Base-by-base conservation (phyloP, 2,888 invertebrate species). In the Hyposoter didymator region DNA sequence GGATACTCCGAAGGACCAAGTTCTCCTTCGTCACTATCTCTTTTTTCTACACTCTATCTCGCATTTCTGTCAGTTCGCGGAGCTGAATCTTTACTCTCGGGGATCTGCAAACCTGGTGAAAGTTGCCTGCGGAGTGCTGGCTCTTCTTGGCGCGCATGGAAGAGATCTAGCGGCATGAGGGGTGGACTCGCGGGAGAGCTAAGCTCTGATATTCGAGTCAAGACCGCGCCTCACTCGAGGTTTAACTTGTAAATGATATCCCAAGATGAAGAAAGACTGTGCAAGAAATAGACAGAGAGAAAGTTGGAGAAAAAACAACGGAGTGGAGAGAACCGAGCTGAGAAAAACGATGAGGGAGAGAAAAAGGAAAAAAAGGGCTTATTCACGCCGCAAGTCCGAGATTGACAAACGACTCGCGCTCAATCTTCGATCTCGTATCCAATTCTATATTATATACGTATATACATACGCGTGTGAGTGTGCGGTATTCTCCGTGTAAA, bases 231-330 rank as follows among this genome's bases (percentile, higher is more conserved):
- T 78, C 70, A 62, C 64, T 66, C 72, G 84, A 87, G 86, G 84
- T 83, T 87, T 86, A 75, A 87, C 86, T 87, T 87, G 87, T 86
- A 86, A 87, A 86, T 86, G 86, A 87, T 87, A 87, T 86, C 83
- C 79, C 69, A 70, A 72, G 67, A 81, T 76, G 74, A 69, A 67
- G 52, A 62, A 22, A 64, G 69, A 55, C 81, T 49, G 17, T 70
- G 70, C 19, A 35, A 81, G 28, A 52, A 35, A 72, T 32, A 62
- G 49, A 59, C 69, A 17, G 69, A 66, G 78, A 72, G 52, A 62
- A 62, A 72, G 45, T 59, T 49, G 74, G 43, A 32, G 70, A 72
- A 81, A 74, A 39, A 80, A 72, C 19, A 64, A 74, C 45, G 28
- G 73, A 69, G 70, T 19, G 22, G 17, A 45, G 43, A 55, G 39